A percentile compares a stretch with the other conserved stretches of the same genome.
phyloP scores from a whole-genome alignment of 2,113 vertebrate species.

The Callorhinus ursinus region DNA sequence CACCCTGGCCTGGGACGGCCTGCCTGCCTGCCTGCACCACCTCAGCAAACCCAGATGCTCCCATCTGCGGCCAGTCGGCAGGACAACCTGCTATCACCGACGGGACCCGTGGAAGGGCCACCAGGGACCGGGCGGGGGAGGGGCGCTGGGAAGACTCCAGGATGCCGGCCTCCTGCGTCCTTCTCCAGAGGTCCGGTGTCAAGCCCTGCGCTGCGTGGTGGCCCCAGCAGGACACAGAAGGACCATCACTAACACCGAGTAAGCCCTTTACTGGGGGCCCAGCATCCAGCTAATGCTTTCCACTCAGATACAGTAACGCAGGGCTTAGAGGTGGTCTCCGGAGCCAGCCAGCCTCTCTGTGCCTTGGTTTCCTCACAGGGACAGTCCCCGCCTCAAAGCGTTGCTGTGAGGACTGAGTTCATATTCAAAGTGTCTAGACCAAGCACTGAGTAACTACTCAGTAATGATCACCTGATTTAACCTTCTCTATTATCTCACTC shows the following conservation, averaged over 20 bases:
- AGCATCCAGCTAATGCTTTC: neutral
- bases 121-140: rapidly evolving
- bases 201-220: too few relatives aligned
- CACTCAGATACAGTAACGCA: neutral
- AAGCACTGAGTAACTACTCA: neutral
- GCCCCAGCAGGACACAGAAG: neutral
- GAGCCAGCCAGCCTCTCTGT: neutral
- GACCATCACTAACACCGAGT: neutral
- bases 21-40: neutral
- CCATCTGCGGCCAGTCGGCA: neutral
- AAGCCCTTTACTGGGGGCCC: neutral
- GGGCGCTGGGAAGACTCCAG: neutral
- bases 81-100: rapidly evolving
- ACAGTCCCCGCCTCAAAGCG: neutral
- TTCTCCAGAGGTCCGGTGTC: neutral
- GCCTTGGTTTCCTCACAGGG: neutral
- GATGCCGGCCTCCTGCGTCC: neutral
- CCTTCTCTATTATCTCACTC: neutral
- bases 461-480: neutral
- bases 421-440: neutral
- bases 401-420: neutral
- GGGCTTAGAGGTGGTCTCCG: neutral
- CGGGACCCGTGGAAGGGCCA: neutral
- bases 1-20: too few relatives aligned
- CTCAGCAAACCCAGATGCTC: neutral